A percentile compares a stretch with the other conserved stretches of the same genome.
phyloP scores from a whole-genome alignment of 1,140 invertebrate species.

The Kradibia gibbosae region DNA sequence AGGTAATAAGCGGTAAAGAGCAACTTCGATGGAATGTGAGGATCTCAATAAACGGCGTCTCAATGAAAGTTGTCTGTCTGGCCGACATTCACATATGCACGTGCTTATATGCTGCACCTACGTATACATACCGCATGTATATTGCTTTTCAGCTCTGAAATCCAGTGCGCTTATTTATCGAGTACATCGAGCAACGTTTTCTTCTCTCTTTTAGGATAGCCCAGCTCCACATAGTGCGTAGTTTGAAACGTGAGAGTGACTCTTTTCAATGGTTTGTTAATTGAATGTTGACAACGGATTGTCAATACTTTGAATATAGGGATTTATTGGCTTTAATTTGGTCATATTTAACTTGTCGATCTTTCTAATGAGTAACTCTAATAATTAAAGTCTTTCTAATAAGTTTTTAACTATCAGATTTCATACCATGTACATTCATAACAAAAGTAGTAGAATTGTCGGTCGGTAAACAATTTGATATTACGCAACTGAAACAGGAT shows the following conservation, averaged over 20 bases:
- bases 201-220: background rate
- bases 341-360: too few species aligned
- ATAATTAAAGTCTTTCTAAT: too few species aligned
- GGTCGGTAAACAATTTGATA: too few species aligned
- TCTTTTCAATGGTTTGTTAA: background rate
- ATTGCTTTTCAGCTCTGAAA: background rate
- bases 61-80: conserved; percentile 53
- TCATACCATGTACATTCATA: too few species aligned
- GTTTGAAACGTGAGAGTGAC: background rate
- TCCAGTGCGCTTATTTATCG: conserved; percentile 5
- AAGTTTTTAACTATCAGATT: too few species aligned
- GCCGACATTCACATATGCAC: conserved; percentile 49
- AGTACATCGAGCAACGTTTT: background rate
- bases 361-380: too few species aligned
- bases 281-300: background rate
- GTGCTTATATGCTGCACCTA: conserved; percentile 23
- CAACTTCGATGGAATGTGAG: conserved; percentile 29
- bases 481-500: too few species aligned
- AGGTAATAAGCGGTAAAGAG: background rate
- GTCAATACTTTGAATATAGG: background rate
- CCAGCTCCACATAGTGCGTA: background rate
- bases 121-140: background rate
- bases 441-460: too few species aligned
- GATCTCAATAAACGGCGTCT: conserved; percentile 46
- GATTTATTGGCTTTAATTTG: too few species aligned